A percentile compares a stretch with the other conserved stretches of the same genome.
Conservation (phyloP, 2,113 vertebrate genomes). For the Epinephelus moara region DNA sequence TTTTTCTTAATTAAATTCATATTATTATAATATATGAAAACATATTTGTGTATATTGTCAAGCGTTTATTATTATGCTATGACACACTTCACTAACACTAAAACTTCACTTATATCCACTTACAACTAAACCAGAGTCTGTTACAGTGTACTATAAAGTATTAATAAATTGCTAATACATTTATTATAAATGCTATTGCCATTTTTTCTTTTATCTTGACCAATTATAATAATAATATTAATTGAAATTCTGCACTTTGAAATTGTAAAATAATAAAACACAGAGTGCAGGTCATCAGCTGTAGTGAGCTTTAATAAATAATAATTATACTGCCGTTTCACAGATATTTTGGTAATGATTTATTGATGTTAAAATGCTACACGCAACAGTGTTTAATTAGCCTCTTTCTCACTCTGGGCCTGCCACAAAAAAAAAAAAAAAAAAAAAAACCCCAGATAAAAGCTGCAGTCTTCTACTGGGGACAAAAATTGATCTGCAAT, state of each 20-base stretch:
- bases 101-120: not conserved
- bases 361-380: constrained; percentile 28
- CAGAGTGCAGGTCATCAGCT: not conserved
- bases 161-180: not conserved
- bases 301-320: constrained; percentile 9
- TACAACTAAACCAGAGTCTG: not conserved
- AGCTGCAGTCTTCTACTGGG: not conserved
- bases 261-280: not conserved
- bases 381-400: constrained; percentile 9
- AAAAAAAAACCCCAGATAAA: not conserved
- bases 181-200: not conserved
- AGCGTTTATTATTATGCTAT: too few relatives aligned
- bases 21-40: not conserved
- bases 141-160: too few relatives aligned
- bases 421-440: not conserved
- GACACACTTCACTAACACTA: too few relatives aligned
- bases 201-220: not conserved
- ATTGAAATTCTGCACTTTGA: not conserved
- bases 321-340: not conserved
- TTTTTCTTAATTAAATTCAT: not conserved
- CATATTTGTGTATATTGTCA: not conserved
- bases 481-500: constrained; percentile 7
- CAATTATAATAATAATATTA: not conserved
- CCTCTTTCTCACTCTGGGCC: not conserved
- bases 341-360: constrained; percentile 10